Evolutionary conservation across 2,888 invertebrate genomes (phyloP).

Genomic region (Laspeyria flexula): DNA sequence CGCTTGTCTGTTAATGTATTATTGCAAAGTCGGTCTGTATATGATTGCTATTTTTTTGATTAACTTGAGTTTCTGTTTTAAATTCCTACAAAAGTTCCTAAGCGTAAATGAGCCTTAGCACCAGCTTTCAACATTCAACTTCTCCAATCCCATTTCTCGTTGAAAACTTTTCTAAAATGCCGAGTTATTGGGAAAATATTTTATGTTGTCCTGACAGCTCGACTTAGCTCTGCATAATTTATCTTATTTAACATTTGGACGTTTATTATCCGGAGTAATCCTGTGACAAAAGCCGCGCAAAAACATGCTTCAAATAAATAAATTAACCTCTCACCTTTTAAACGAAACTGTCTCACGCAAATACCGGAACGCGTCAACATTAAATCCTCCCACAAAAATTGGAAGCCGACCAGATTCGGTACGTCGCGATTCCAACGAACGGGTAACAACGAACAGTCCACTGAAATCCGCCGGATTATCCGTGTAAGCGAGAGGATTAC

Average conservation of each 20-base stretch:
- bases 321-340: conserved; percentile 37
- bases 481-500: conserved; percentile 46
- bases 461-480: conserved; percentile 43
- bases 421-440: conserved; percentile 15
- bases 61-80: too few relatives aligned
- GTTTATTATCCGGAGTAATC: conserved; percentile 21
- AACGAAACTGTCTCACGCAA: conserved; percentile 29
- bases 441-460: conserved; percentile 31
- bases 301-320: conserved; percentile 30
- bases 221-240: conserved; percentile 10
- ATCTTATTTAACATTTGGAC: conserved; percentile 17
- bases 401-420: conserved; percentile 33
- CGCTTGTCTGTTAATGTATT: too few relatives aligned
- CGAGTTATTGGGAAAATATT: neutral
- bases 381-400: conserved; percentile 46
- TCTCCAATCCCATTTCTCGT: conserved; percentile 2
- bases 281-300: conserved; percentile 12
- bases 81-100: too few relatives aligned
- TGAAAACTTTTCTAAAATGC: neutral
- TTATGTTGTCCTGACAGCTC: conserved; percentile 7
- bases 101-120: neutral
- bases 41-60: too few relatives aligned
- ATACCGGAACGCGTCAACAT: conserved; percentile 40
- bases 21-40: too few relatives aligned
- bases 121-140: neutral